Evolutionary conservation across 2,797 vertebrate genomes (phyloP).

Genomic region (Sorex maritimensis): DNA sequence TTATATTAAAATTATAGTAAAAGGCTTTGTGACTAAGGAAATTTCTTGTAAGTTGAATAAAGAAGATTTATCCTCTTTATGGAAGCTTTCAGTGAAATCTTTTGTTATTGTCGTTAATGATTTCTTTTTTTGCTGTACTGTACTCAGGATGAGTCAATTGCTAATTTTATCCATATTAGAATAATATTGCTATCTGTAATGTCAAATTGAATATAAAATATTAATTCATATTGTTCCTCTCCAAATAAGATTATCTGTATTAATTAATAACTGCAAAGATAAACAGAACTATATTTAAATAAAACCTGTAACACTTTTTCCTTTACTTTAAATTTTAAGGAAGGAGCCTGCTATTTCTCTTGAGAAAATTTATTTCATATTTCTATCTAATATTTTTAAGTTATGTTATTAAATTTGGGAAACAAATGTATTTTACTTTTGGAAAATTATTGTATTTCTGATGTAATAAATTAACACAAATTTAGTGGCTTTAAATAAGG

Average conservation of each 20-base stretch:
- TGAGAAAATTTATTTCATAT: not conserved
- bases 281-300: not conserved
- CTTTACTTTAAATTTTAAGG: conserved; percentile 2
- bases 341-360: not conserved
- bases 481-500: not conserved
- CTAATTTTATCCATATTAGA: conserved; percentile 3
- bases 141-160: conserved; percentile 20
- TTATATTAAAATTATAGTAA: conserved; percentile 40
- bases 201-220: not conserved
- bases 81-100: conserved; percentile 1
- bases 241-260: not conserved
- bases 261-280: not conserved
- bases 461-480: too few species aligned
- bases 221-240: not conserved
- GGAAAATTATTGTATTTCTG: too few species aligned
- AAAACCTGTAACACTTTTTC: conserved; percentile 2
- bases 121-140: not conserved
- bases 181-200: not conserved
- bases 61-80: not conserved
- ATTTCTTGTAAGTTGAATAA: conserved; percentile 21
- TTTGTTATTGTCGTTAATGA: conserved; percentile 32
- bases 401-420: not conserved
- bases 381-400: not conserved
- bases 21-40: not conserved
- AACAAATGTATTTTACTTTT: too few species aligned